Conservation (phyloP, 2,797 vertebrate genomes). For the Propithecus perrieri region DNA sequence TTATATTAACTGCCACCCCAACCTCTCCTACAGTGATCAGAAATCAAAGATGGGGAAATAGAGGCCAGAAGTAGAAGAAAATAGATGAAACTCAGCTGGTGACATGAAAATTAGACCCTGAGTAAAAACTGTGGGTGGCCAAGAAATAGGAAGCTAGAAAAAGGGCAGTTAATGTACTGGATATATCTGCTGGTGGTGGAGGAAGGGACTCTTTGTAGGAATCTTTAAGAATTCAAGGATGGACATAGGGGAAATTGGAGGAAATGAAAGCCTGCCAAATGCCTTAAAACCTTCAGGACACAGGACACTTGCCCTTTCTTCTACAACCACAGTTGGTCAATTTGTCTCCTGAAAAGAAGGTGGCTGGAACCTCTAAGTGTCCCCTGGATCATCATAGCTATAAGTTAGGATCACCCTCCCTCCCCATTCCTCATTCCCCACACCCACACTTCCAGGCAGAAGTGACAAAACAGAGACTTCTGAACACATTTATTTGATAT, state of each 20-base stretch:
- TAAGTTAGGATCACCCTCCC: neutral
- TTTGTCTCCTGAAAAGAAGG: neutral
- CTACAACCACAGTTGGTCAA: neutral
- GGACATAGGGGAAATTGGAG: neutral
- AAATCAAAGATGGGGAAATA: slow-evolving; percentile 3
- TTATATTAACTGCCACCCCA: neutral
- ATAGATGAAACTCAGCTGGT: neutral
- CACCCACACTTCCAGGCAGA: slow-evolving; percentile 13
- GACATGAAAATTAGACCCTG: slow-evolving; percentile 15
- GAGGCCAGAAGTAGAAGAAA: slow-evolving; percentile 21
- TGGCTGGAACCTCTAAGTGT: neutral
- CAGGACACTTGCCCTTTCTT: neutral
- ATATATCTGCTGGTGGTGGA: neutral
- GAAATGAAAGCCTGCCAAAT: neutral
- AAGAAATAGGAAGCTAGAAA: slow-evolving; percentile 47
- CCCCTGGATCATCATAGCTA: neutral
- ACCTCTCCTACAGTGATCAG: neutral
- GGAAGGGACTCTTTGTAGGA: neutral
- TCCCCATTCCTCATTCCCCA: neutral
- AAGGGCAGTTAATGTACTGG: neutral
- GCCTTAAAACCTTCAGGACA: slow-evolving; percentile 17
- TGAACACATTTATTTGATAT: slow-evolving; percentile 80
- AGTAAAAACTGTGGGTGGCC: neutral
- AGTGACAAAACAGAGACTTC: slow-evolving; percentile 73
- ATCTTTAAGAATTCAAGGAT: slow-evolving; percentile 8